These are phyloP conservation scores for Nomada fucata DNA, from an alignment of 2,888 invertebrate genomes.

Conservation along the genomic window DNA sequence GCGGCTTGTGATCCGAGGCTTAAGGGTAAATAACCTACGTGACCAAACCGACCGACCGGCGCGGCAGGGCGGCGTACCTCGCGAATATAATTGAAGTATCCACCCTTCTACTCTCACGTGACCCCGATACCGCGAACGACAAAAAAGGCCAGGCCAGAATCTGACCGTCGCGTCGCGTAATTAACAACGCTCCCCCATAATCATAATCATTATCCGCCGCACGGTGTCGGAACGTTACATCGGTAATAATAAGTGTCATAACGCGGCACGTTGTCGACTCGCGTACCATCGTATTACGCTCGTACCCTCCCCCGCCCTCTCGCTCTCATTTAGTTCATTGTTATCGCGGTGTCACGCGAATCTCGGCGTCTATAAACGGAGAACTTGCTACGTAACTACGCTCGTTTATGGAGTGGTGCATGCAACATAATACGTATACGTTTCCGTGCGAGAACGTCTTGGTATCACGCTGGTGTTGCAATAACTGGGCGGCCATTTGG, in stretches of 20 bases:
- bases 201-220: constrained; percentile 25
- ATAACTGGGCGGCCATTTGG: constrained; percentile 2
- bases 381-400: constrained; percentile 16
- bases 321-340: constrained; percentile 38
- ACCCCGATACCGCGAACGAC: constrained; percentile 56
- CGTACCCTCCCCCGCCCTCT: neutral
- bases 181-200: constrained; percentile 65
- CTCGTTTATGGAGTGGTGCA: constrained; percentile 27
- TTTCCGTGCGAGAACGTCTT: neutral
- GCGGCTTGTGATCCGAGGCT: constrained; percentile 26
- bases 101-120: neutral
- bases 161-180: constrained; percentile 19
- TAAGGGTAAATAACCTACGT: constrained; percentile 50
- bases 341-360: constrained; percentile 40
- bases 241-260: constrained; percentile 47
- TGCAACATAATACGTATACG: constrained; percentile 25
- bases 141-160: constrained; percentile 43
- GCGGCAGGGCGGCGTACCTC: neutral
- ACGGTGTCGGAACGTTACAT: constrained; percentile 26
- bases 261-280: constrained; percentile 33
- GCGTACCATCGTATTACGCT: constrained; percentile 27
- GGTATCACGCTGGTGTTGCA: constrained; percentile 16
- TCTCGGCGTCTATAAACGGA: constrained; percentile 16
- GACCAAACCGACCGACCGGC: constrained; percentile 11
- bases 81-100: constrained; percentile 53